Evolutionary conservation across 2,888 invertebrate genomes (phyloP), one percentile per base, ranked within the genome.

Genomic region (Leptarthrus brevirostris): DNA sequence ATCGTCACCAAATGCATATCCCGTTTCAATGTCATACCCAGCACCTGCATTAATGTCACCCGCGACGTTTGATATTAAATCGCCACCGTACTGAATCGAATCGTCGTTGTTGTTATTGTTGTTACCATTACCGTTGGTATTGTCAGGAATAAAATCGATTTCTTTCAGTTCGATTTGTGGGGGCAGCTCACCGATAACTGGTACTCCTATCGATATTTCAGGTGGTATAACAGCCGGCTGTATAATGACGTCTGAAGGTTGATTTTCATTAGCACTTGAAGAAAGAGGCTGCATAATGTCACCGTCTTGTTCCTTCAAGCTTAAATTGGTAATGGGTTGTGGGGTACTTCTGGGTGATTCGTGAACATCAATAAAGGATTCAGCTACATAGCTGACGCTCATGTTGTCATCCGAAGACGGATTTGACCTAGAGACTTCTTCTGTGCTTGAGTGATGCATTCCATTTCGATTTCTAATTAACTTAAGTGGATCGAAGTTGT

Each of bases 151-250:
- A 74, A 81, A 84, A 78, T 84, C 85, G 76, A 85, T 83, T 80
- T 85, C 84, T 77, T 83, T 84, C 1, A 85, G 79, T 77, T 85
- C 84, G 74, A 86, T 84, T 79, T 85, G 86, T 16, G 85, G 85
- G 16, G 85, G 85, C 30, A 85, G 74, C 76, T 85, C 86, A 1
- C 83, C 85, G 74, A 86, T 86, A 1, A 85, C 83, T 0, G 85
- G 85, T 16, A 85, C 84, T 10, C 85, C 84, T 26, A 85, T 83
- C 1, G 84, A 81, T 79, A 84, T 78, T 72, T 84, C 84, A 3
- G 85, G 83, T 47, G 85, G 83, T 47, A 78, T 74, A 52, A 83
- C 79, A 6, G 84, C 84, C 5, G 85, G 85, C 74, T 85, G 83
- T 61, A 85, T 85, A 2, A 86, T 81, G 20, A 85, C 84, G 74